Base-by-base conservation (phyloP, 2,888 invertebrate species). In the Spodoptera picta region DNA sequence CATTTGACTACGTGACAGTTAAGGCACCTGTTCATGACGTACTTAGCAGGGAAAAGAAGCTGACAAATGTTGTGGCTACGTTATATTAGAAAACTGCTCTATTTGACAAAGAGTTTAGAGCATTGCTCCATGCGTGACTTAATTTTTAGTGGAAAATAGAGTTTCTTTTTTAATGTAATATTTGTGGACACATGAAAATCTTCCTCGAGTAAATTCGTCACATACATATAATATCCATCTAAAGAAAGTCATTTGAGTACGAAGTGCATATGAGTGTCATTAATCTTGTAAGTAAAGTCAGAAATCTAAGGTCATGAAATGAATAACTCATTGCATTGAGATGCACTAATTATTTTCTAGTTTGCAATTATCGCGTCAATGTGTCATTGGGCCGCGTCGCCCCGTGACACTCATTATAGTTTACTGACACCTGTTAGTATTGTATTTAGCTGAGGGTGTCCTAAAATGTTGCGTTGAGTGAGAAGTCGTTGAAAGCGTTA, bases 1-100 rank as follows among this genome's bases (percentile, higher is more conserved):
- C 72, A 76, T 77, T 78, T 76, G 76, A 72, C 50, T 60, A 58
- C 48, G 58, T 69, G 78, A 78, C 73, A 56, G 68, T 19, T 52
- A 23, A 44, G 46, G 65, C 69, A 75, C 56, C 60, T 60, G 59
- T 60, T 55, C 42, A 56, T 50, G 71, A 63, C 43, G 45, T 50
- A 19, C n/a, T 59, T 24, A 19, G 14, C 6, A 43, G 11, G 41
- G 10, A 14, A n/a, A 19, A 6, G 10, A 54, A 54, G 59, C 63
- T 52, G 51, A 12, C 42, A n/a, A 27, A 11, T 31, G n/a, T 27
- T 44, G 12, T 45, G 42, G 43, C 12, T 47, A 11, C 2, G 10
- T 14, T n/a, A 23, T 10, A 43, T 36, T 43, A 31, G 3, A 31
- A 41, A 64, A 10, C 24, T 41, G 10, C 36, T 36, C 36, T 36